Evolutionary conservation across 2,888 invertebrate species (phyloP), one percentile per base, ranked within the genome.

Genomic region (Campoplex capitator): DNA sequence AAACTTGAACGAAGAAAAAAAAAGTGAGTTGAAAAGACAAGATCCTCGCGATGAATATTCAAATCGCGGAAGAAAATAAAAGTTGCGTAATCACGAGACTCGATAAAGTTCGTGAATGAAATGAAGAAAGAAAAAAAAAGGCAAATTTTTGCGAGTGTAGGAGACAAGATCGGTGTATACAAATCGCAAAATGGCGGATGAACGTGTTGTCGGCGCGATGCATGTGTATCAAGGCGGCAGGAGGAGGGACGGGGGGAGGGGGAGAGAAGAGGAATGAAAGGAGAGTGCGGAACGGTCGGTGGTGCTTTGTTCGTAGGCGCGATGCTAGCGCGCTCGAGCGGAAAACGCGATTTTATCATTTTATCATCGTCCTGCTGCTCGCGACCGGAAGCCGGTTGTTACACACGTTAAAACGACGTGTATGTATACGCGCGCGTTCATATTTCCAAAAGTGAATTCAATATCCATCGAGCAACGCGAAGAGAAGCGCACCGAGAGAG

Each of bases 271-370:
- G 65, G 9, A 16, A 23, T 16, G 23, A 54, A 74, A 45, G 79
- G 80, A 70, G 74, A 82, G 81, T 74, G 79, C 48, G 79, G 42
- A 79, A 70, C 83, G 70, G 18, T 23, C 11, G 56, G 32, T 8
- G 73, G 67, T 65, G 75, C 76, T 83, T 83, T 76, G 86, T 79
- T 79, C 79, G 78, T 79, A 79, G 32, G 51, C 51, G 70, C 83
- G 54, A 81, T 56, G 78, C 56, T 65, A 23, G 48, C 42, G 38
- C 85, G 65, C 73, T 76, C 70, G 38, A 16, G 68, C 81, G 78
- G 76, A 78, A 75, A 83, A 79, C 79, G 35, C 54, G 62, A 75
- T 86, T 86, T 76, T 54, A 79, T 79, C 62, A 79, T 75, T 78
- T 83, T 78, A 79, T 79, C 79, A 83, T 74, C 67, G 78, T 58